These are phyloP conservation scores for Scytalopus superciliaris DNA, from an alignment of 2,113 vertebrate species.

Conservation along the genomic window DNA sequence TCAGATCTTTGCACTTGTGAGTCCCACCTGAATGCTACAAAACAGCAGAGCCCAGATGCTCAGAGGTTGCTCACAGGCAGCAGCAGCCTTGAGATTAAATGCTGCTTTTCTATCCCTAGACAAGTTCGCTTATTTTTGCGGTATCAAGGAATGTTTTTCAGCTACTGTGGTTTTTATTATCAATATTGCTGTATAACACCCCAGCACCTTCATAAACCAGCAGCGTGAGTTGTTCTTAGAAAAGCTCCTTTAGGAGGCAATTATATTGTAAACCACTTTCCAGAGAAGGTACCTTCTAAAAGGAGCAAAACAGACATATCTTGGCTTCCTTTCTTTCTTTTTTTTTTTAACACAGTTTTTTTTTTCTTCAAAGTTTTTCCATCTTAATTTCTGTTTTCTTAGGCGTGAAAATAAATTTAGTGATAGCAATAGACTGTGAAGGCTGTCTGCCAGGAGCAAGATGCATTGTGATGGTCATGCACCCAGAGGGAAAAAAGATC, in stretches of 20 bases:
- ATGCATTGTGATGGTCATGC: not conserved
- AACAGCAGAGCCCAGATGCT: not conserved
- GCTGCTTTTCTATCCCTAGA: not conserved
- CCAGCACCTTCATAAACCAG: not conserved
- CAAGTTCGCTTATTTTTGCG: not conserved
- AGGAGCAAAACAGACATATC: not conserved
- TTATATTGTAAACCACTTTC: not conserved
- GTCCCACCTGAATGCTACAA: not conserved
- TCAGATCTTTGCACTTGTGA: not conserved
- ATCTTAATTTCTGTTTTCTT: not conserved
- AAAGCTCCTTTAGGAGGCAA: not conserved
- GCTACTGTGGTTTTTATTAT: rapidly evolving
- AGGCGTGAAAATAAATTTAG: not conserved
- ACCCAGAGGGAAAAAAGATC: not conserved
- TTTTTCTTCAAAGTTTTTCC: not conserved
- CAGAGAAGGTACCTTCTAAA: not conserved
- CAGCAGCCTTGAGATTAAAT: not conserved
- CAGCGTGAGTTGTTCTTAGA: not conserved
- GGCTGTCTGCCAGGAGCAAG: not conserved
- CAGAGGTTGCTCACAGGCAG: not conserved
- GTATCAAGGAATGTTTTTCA: not conserved
- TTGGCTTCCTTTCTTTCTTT: not conserved
- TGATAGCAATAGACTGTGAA: not conserved
- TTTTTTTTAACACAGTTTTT: not conserved
- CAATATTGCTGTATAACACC: not conserved